These are phyloP conservation scores for Apostichopus leukothele DNA, from an alignment of 53 echinoderm and acorn worm genomes.

Conservation along the genomic window DNA sequence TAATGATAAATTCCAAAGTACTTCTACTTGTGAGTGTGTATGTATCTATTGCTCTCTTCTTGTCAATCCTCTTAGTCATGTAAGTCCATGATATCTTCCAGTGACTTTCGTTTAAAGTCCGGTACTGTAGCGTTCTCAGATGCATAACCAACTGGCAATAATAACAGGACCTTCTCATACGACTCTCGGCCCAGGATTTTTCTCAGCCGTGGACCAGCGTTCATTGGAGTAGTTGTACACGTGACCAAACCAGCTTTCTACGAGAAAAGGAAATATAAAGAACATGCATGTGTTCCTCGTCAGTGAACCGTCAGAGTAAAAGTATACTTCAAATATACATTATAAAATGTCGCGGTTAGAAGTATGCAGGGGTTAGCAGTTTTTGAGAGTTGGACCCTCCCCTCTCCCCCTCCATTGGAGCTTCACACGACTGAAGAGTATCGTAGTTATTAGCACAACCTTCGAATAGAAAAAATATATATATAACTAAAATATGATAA, in stretches of 20 bases:
- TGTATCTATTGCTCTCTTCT: neutral
- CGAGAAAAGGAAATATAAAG: conserved; percentile 15
- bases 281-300: neutral
- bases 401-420: too few relatives aligned
- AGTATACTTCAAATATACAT: too few relatives aligned
- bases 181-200: conserved; percentile 66
- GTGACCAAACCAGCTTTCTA: conserved; percentile 90
- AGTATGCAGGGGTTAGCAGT: too few relatives aligned
- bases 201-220: conserved; percentile 86
- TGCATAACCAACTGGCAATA: conserved; percentile 75
- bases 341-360: too few relatives aligned
- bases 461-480: too few relatives aligned
- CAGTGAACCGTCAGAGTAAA: too few relatives aligned
- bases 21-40: conserved; percentile 10
- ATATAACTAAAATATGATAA: too few relatives aligned
- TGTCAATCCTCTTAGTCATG: conserved; percentile 11
- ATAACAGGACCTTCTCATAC: conserved; percentile 82
- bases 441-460: too few relatives aligned
- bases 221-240: conserved; percentile 92
- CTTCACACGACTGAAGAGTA: too few relatives aligned
- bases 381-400: too few relatives aligned
- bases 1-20: neutral
- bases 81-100: conserved; percentile 72
- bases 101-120: conserved; percentile 73
- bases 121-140: conserved; percentile 83